Percentiles rank a stretch among this genome's conserved stretches.
Conservation (phyloP, 2,113 vertebrate species). For the Neoarius graeffei region DNA sequence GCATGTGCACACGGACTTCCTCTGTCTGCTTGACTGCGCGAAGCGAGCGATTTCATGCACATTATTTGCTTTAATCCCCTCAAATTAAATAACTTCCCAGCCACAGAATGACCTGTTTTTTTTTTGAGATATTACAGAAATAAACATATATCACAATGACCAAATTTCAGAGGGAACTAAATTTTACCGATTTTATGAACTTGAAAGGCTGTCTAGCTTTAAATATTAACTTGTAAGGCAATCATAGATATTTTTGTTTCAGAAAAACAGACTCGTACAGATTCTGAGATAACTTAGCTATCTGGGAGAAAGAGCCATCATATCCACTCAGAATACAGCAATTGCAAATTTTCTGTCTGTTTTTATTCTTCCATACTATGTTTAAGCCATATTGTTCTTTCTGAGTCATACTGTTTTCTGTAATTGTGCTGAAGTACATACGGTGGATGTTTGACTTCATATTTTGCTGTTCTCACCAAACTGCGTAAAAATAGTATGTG, state of each 20-base stretch:
- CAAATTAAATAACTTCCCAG: no score
- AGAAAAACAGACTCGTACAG: not conserved
- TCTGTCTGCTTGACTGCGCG: no score
- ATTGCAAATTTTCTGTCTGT: not conserved
- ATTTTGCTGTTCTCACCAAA: not conserved
- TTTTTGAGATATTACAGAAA: no score
- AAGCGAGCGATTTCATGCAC: no score
- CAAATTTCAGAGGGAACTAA: no score
- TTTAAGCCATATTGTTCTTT: not conserved
- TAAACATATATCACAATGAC: no score
- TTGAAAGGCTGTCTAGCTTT: no score
- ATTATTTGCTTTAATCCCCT: no score
- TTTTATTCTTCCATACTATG: not conserved
- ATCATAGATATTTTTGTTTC: not conserved
- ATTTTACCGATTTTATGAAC: no score
- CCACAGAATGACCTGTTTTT: no score
- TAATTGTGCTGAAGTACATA: not conserved
- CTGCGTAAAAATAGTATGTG: slow-evolving; percentile 7
- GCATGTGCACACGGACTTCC: no score
- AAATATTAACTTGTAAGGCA: not conserved
- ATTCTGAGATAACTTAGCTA: not conserved
- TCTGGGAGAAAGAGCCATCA: not conserved
- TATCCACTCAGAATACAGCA: not conserved
- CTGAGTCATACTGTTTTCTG: not conserved
- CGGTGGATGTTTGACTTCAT: slow-evolving; percentile 15